phyloP scores from a whole-genome alignment of 2,797 vertebrate genomes.

The Bucorvus abyssinicus region DNA sequence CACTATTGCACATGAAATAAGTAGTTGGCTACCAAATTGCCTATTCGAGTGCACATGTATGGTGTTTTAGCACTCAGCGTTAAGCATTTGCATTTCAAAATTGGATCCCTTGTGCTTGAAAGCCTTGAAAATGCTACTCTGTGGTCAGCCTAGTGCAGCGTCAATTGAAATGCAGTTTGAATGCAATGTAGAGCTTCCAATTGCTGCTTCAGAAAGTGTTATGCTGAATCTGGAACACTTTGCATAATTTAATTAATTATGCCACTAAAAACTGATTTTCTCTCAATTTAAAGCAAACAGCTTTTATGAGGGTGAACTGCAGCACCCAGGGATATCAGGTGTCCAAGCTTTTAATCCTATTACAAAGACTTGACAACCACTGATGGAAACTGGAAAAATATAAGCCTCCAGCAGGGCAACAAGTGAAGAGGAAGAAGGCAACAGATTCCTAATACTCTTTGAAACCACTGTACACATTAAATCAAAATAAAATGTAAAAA shows the following conservation, averaged over 20 bases:
- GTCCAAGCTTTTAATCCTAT: constrained; percentile 69
- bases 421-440: constrained; percentile 52
- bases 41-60: constrained; percentile 3
- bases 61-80: constrained; percentile 17
- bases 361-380: constrained; percentile 52
- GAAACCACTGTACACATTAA: constrained; percentile 11
- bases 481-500: constrained; percentile 50
- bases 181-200: constrained; percentile 33
- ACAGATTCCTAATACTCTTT: constrained; percentile 56
- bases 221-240: constrained; percentile 56
- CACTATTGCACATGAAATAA: background rate
- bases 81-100: constrained; percentile 59
- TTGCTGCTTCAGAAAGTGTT: constrained; percentile 45
- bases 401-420: constrained; percentile 56
- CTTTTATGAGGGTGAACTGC: constrained; percentile 59
- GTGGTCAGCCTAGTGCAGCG: background rate
- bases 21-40: constrained; percentile 22
- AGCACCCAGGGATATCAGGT: constrained; percentile 57
- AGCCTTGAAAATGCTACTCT: constrained; percentile 48
- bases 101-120: constrained; percentile 48
- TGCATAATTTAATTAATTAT: constrained; percentile 72
- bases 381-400: constrained; percentile 60
- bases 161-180: constrained; percentile 58
- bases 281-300: constrained; percentile 61
- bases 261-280: constrained; percentile 63